Evolutionary conservation across 2,888 invertebrate species (phyloP).

Genomic region (Hymenopus coronatus): DNA sequence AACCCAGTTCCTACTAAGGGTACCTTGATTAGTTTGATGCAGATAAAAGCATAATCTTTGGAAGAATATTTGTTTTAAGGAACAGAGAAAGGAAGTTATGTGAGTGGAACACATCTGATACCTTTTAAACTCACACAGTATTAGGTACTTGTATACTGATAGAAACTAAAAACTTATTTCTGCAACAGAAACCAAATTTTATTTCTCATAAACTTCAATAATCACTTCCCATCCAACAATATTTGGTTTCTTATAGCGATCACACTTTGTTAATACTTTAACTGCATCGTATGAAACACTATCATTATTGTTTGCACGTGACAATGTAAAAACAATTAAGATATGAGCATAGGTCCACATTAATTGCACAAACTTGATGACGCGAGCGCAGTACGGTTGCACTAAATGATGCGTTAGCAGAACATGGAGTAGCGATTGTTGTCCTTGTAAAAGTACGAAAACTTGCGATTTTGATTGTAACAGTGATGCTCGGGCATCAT

Average conservation of each 20-base stretch:
- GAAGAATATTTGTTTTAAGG: too few species aligned
- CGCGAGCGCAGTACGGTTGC: background rate
- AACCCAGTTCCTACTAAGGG: too few species aligned
- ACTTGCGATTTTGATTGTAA: background rate
- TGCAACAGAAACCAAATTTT: background rate
- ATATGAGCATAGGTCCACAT: background rate
- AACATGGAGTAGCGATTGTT: background rate
- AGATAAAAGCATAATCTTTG: too few species aligned
- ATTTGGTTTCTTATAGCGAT: background rate
- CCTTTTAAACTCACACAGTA: too few species aligned
- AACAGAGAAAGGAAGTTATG: too few species aligned
- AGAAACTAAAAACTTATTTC: background rate
- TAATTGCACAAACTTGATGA: background rate
- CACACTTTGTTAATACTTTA: background rate
- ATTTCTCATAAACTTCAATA: background rate
- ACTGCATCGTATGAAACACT: background rate
- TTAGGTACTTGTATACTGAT: too few species aligned
- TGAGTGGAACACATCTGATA: too few species aligned
- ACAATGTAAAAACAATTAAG: background rate
- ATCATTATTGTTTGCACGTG: background rate
- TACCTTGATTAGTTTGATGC: too few species aligned
- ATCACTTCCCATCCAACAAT: background rate
- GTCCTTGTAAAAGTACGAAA: background rate
- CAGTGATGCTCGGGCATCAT: slow-evolving; percentile 13
- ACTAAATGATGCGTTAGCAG: background rate